phyloP scores from a whole-genome alignment of 2,888 invertebrate genomes.

The Epinotia ramella region DNA sequence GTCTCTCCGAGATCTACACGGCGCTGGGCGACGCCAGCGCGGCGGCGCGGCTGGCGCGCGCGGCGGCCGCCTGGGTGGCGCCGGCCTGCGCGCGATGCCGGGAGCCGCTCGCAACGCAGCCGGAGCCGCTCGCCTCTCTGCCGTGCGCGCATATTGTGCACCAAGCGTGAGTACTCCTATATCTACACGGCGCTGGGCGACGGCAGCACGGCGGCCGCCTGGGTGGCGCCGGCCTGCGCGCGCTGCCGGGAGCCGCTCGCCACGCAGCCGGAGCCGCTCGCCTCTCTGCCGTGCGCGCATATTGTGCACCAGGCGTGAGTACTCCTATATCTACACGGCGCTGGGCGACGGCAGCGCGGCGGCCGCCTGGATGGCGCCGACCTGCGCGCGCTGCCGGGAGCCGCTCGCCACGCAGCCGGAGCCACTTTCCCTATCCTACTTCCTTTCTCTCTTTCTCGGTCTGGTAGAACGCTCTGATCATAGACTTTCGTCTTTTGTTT shows the following conservation, averaged over 20 bases:
- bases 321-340: background rate
- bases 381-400: slow-evolving; percentile 93
- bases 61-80: slow-evolving; percentile 88
- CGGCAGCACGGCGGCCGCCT: too few species aligned
- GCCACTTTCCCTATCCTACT: slow-evolving; percentile 50
- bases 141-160: slow-evolving; percentile 96
- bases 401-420: slow-evolving; percentile 86
- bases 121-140: slow-evolving; percentile 88
- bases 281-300: slow-evolving; percentile 94
- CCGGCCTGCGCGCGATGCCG: slow-evolving; percentile 94
- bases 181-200: too few species aligned
- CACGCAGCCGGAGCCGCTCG: slow-evolving; percentile 82
- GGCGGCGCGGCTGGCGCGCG: slow-evolving; percentile 89
- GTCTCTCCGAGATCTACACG: slow-evolving; percentile 92
- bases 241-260: slow-evolving; percentile 92
- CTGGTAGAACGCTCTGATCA: too few species aligned
- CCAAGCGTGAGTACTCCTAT: slow-evolving; percentile 86
- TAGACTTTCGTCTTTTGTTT: too few species aligned
- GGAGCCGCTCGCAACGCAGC: slow-evolving; percentile 87
- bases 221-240: slow-evolving; percentile 92
- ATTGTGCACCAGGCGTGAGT: slow-evolving; percentile 88
- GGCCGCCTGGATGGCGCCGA: too few species aligned
- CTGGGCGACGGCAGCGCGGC: too few species aligned
- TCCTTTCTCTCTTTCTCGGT: too few species aligned
- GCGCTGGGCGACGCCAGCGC: slow-evolving; percentile 93